Percentiles rank a stretch among this genome's conserved stretches.
Conservation (phyloP, 2,113 vertebrate species). For the pig (Sus scrofa) region DNA sequence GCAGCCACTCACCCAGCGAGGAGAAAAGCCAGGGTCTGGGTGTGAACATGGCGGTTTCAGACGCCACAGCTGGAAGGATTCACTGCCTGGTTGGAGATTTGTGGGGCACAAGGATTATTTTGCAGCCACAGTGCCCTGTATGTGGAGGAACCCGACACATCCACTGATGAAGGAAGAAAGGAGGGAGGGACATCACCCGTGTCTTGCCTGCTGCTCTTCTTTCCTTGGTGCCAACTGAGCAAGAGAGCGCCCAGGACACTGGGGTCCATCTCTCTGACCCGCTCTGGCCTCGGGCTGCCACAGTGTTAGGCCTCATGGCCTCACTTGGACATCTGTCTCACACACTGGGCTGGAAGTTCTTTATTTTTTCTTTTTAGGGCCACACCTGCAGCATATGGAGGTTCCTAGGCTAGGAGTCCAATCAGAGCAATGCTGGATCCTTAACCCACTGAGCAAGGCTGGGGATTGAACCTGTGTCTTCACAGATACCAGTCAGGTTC, state of each 20-base stretch:
- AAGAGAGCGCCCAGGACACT: fast-evolving
- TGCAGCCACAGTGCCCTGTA: not conserved
- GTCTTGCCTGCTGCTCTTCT: not conserved
- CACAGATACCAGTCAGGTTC: too few species aligned
- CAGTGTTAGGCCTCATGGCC: fast-evolving
- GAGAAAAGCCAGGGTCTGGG: not conserved
- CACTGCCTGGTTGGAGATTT: not conserved
- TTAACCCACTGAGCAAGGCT: too few species aligned
- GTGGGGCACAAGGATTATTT: not conserved
- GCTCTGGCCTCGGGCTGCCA: not conserved
- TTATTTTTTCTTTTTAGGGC: not conserved
- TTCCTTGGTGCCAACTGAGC: fast-evolving
- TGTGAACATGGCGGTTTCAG: fast-evolving
- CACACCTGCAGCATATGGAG: too few species aligned
- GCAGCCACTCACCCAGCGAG: not conserved
- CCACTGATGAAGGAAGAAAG: not conserved
- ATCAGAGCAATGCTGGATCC: too few species aligned
- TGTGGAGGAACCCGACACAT: not conserved
- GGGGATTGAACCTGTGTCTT: too few species aligned
- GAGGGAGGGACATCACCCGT: fast-evolving
- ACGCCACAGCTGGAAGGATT: fast-evolving
- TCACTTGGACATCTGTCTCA: fast-evolving
- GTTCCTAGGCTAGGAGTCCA: too few species aligned
- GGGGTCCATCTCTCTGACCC: fast-evolving
- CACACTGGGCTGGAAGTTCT: not conserved